Base-by-base conservation (phyloP, 2,888 invertebrate species). In the Siphlonurus alternatus region DNA sequence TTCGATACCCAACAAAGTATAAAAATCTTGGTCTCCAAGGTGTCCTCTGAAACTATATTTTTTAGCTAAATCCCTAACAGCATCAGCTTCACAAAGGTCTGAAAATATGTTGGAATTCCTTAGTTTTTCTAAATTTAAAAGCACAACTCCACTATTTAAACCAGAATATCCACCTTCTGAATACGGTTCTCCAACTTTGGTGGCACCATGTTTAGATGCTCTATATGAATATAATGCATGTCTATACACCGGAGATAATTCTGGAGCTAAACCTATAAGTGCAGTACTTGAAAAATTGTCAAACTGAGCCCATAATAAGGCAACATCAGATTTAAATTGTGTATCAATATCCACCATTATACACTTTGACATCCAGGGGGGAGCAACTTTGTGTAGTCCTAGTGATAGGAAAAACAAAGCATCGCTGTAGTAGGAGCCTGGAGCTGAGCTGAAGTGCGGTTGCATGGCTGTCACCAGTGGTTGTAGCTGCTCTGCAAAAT, bases 11-110 rank as follows among this genome's bases (percentile, higher is more conserved):
- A 89, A 71, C 38, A 89, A 74, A 0, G 88, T 87, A 72, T 86
- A 89, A 74, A 87, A 88, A 76, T 89, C 89, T 74, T 91, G 90
- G 75, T 91, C 90, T 1, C 90, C 90, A 25, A 91, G 78, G 73
- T 89, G 88, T 1, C 87, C 87, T 75, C 81, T 81, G 71, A 86
- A 86, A 61, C 77, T 76, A 73, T 84, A 86, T 72, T 85, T 85
- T 24, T 78, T 71, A 1, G 82, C 79, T 70, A 85, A 76, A 64
- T 76, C 74, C 61, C 78, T 74, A 0, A 86, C 80, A 69, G 76
- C 24, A 23, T 61, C 38, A 53, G 51, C 53, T 20, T 53, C 60
- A 60, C 59, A 53, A 20, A 64, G 60, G 18, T 53, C 23, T 23
- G 60, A 23, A 60, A 59, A 64, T 10, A 64, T 51, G 53, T 60